These are phyloP conservation scores for Bombus huntii DNA, from an alignment of 1,140 invertebrate species.

Conservation along the genomic window DNA sequence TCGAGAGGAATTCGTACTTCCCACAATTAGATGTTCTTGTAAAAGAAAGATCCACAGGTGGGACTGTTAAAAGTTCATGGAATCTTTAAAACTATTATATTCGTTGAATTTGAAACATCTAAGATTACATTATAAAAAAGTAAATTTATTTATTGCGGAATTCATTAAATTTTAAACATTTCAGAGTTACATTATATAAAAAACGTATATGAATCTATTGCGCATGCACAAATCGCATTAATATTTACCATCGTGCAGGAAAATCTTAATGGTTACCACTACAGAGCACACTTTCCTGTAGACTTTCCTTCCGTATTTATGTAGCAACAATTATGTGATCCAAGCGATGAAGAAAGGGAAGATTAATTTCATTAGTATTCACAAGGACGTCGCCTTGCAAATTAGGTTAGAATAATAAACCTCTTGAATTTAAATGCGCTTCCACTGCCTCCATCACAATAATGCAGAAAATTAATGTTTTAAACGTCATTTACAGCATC, in stretches of 20 bases:
- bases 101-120: neutral
- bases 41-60: neutral
- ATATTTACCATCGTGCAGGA: neutral
- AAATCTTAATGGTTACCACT: neutral
- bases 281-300: neutral
- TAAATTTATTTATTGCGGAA: neutral
- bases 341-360: slow-evolving; percentile 10
- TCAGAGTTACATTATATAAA: neutral
- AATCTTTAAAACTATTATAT: too few relatives aligned
- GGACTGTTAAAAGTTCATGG: neutral
- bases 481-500: slow-evolving; percentile 1
- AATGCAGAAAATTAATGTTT: neutral
- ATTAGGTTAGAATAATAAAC: slow-evolving; percentile 20
- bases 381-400: neutral
- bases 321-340: slow-evolving; percentile 42
- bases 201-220: neutral
- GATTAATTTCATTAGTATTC: neutral
- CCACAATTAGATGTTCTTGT: too few relatives aligned
- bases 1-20: too few relatives aligned
- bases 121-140: neutral
- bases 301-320: slow-evolving; percentile 62
- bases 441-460: neutral
- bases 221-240: neutral
- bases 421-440: neutral
- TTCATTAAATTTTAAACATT: neutral